phyloP scores from a whole-genome alignment of 2,888 invertebrate species.

The Chymomyza amoena region DNA sequence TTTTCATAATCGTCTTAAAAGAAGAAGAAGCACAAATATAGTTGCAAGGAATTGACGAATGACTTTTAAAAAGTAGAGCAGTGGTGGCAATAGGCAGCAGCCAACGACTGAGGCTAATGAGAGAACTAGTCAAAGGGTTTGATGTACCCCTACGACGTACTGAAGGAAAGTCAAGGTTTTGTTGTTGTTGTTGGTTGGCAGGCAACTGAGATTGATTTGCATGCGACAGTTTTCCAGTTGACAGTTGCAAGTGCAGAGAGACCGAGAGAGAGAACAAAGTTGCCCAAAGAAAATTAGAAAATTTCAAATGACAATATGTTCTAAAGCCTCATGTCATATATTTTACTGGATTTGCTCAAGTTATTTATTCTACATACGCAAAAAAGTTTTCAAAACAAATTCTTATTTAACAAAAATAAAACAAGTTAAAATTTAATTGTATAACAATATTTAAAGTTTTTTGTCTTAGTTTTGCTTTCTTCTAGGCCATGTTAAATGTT shows the following conservation, averaged over 20 bases:
- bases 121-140: no score
- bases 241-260: not conserved
- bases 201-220: constrained; percentile 68
- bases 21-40: no score
- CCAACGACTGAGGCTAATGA: no score
- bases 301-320: constrained; percentile 62
- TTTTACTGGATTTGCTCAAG: constrained; percentile 28
- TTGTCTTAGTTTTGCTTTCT: no score
- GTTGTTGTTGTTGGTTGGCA: not conserved
- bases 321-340: constrained; percentile 21
- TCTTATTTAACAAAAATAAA: not conserved
- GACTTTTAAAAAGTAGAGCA: no score
- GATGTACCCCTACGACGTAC: no score
- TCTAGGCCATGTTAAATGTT: not conserved
- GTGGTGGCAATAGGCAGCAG: no score
- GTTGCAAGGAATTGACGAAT: no score
- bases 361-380: constrained; percentile 25
- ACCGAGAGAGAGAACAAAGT: not conserved
- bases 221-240: constrained; percentile 56
- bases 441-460: no score
- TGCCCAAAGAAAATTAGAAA: constrained; percentile 47
- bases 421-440: not conserved
- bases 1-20: no score
- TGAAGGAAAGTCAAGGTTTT: not conserved
- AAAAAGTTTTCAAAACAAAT: constrained; percentile 10